These are phyloP conservation scores for Rhingia rostrata DNA, from an alignment of 2,888 invertebrate genomes.

Conservation along the genomic window DNA sequence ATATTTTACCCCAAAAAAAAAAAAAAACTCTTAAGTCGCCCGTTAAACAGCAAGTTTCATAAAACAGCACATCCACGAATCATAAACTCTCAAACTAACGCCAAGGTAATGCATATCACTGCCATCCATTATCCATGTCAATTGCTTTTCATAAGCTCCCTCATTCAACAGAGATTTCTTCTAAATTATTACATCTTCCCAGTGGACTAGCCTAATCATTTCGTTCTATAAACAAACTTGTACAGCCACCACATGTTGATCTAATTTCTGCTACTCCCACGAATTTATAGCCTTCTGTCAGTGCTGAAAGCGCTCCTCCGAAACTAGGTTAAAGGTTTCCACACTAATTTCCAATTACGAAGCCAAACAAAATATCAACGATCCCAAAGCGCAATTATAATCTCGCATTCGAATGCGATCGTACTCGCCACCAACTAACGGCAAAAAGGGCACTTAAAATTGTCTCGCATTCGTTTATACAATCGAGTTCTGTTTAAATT, in stretches of 20 bases:
- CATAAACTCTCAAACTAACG: constrained; percentile 12
- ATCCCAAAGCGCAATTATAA: constrained; percentile 67
- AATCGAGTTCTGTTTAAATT: constrained; percentile 66
- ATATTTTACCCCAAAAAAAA: too few relatives aligned
- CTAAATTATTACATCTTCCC: constrained; percentile 38
- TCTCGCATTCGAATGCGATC: constrained; percentile 60
- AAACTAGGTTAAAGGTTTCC: constrained; percentile 73
- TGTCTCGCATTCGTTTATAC: constrained; percentile 56
- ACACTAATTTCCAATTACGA: constrained; percentile 69
- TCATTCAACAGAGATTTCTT: constrained; percentile 19
- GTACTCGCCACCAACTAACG: constrained; percentile 7
- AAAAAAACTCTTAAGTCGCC: too few relatives aligned
- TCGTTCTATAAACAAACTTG: constrained; percentile 64
- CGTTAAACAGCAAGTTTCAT: too few relatives aligned
- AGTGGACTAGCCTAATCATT: constrained; percentile 47
- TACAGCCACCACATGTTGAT: constrained; percentile 65
- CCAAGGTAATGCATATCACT: constrained; percentile 38
- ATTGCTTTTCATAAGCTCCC: neutral
- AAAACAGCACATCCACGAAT: neutral
- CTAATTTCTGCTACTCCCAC: constrained; percentile 63
- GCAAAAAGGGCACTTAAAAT: constrained; percentile 54
- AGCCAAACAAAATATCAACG: constrained; percentile 19
- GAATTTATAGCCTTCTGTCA: constrained; percentile 68
- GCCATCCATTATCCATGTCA: neutral
- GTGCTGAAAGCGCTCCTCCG: constrained; percentile 35